Conservation (phyloP, 2,888 invertebrate genomes). For the Ochropleura plecta region DNA sequence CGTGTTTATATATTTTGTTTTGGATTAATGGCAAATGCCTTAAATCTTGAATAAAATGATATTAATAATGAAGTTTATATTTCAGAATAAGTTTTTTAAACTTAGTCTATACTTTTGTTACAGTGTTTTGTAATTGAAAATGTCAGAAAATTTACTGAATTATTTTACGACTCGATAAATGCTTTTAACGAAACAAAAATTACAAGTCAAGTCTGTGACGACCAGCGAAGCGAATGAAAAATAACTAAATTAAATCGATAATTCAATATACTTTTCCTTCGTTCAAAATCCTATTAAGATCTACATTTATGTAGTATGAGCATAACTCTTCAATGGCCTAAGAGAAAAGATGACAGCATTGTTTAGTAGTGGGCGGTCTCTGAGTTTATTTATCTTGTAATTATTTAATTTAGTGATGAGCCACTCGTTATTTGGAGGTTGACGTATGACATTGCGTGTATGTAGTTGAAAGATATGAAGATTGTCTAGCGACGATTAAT, state of each 20-base stretch:
- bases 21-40: slow-evolving; percentile 10
- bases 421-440: slow-evolving; percentile 34
- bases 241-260: not conserved
- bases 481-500: slow-evolving; percentile 32
- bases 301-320: not conserved
- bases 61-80: not conserved
- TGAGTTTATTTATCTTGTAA: slow-evolving; percentile 35
- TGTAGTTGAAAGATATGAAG: slow-evolving; percentile 36
- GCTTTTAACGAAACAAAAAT: slow-evolving; percentile 40
- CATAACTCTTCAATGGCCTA: not conserved
- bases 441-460: slow-evolving; percentile 51
- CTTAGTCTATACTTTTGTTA: not conserved
- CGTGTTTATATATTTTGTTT: slow-evolving; percentile 18
- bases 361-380: slow-evolving; percentile 8
- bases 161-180: slow-evolving; percentile 11
- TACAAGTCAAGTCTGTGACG: slow-evolving; percentile 1
- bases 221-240: not conserved
- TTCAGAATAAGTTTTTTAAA: not conserved
- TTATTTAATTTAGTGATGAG: slow-evolving; percentile 38
- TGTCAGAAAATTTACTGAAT: slow-evolving; percentile 1
- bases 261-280: not conserved
- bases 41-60: not conserved
- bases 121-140: slow-evolving; percentile 3
- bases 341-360: slow-evolving; percentile 36
- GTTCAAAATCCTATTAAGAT: not conserved